A percentile compares a stretch with the other conserved stretches of the same genome.
Conservation (phyloP, 2,113 vertebrate genomes). For the Melanostigma gelatinosum region DNA sequence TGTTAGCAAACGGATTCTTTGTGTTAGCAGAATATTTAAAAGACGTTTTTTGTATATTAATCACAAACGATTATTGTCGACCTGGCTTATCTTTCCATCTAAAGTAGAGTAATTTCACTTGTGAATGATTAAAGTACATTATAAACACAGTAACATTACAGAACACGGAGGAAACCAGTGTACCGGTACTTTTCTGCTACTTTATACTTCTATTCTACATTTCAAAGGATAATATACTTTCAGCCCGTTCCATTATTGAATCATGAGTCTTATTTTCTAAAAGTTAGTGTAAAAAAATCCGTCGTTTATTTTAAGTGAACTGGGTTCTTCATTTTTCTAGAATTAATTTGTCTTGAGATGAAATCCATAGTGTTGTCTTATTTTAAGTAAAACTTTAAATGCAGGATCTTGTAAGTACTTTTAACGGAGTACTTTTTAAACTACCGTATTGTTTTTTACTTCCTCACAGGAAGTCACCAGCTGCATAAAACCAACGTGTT, state of each 20-base stretch:
- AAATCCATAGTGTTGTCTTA: neutral
- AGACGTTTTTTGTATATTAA: neutral
- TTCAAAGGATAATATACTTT: neutral
- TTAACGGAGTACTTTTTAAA: neutral
- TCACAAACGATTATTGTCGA: neutral
- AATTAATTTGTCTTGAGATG: neutral
- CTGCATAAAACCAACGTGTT: neutral
- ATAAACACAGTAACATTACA: neutral
- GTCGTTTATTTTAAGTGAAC: neutral
- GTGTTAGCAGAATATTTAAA: neutral
- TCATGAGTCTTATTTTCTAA: neutral
- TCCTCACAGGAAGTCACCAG: neutral
- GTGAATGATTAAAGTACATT: neutral
- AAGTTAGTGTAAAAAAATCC: neutral
- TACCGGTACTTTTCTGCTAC: neutral
- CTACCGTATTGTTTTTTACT: neutral
- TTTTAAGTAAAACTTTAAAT: neutral
- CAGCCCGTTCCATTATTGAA: neutral
- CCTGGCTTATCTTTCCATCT: neutral
- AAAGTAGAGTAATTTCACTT: too few species aligned
- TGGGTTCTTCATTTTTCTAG: neutral
- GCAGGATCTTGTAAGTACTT: neutral
- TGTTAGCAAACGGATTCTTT: slow-evolving; percentile 17
- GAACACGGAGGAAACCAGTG: neutral
- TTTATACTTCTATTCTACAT: neutral